Evolutionary conservation across 1,140 invertebrate genomes (phyloP).

Genomic region (Amphibalanus amphitrite): DNA sequence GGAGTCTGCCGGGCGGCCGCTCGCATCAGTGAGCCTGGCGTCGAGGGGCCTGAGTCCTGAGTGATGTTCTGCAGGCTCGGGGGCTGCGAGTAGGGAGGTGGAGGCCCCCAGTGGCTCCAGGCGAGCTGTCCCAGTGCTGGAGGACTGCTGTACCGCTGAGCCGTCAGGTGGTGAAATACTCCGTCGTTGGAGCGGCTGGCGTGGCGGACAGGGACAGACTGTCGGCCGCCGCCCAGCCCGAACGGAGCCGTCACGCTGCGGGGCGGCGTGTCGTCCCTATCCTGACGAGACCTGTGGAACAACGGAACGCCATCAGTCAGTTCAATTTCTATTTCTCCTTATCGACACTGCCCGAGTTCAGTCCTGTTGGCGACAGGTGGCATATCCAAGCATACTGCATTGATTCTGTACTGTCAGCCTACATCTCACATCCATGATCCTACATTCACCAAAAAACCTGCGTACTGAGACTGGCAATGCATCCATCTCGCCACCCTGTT

Average conservation of each 20-base stretch:
- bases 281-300: too few species aligned
- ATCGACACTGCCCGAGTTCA: too few species aligned
- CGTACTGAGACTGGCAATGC: too few species aligned
- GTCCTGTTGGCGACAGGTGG: too few species aligned
- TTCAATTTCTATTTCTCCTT: too few species aligned
- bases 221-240: background rate
- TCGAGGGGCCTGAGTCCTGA: background rate
- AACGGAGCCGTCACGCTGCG: background rate
- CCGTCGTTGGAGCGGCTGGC: slow-evolving; percentile 18
- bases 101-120: background rate
- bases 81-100: background rate
- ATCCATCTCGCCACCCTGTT: too few species aligned
- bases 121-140: background rate
- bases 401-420: too few species aligned
- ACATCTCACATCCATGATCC: too few species aligned
- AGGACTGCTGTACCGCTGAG: background rate
- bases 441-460: too few species aligned
- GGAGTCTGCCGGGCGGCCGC: background rate
- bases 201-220: background rate
- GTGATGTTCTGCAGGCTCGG: background rate
- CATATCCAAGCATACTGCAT: too few species aligned
- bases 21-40: background rate
- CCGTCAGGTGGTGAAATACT: slow-evolving; percentile 18
- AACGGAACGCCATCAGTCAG: too few species aligned
- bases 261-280: too few species aligned